Evolutionary conservation across 2,888 invertebrate genomes (phyloP).

Genomic region (Xestia xanthographa): DNA sequence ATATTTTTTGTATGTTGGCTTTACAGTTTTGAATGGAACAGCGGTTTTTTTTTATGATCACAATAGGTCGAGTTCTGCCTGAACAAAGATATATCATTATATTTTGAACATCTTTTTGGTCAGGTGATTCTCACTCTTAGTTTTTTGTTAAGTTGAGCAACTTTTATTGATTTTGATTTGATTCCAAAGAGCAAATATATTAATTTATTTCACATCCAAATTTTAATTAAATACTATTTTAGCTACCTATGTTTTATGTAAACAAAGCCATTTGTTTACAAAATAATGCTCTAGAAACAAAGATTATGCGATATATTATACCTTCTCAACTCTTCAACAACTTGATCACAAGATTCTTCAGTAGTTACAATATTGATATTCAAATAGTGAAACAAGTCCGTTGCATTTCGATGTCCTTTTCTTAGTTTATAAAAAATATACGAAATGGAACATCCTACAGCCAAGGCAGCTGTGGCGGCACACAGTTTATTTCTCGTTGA

Average conservation of each 20-base stretch:
- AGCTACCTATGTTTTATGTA: neutral
- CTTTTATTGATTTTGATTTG: neutral
- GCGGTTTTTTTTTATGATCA: neutral
- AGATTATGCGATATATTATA: constrained; percentile 59
- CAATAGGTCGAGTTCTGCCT: neutral
- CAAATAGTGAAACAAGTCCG: constrained; percentile 77
- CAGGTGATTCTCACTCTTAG: neutral
- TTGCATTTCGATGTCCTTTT: constrained; percentile 66
- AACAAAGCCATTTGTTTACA: constrained; percentile 17
- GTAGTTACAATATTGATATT: constrained; percentile 75
- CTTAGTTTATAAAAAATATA: constrained; percentile 72
- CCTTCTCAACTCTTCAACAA: constrained; percentile 79
- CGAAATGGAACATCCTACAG: constrained; percentile 72
- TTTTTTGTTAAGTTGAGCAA: neutral
- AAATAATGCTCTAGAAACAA: neutral
- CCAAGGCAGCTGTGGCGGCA: constrained; percentile 71
- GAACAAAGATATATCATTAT: neutral
- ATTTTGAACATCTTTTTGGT: neutral
- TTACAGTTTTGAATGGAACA: neutral
- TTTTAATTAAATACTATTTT: neutral
- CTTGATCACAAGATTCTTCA: constrained; percentile 75
- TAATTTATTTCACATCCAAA: neutral
- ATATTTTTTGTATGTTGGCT: neutral
- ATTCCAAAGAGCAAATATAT: neutral
- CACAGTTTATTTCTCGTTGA: constrained; percentile 69